These are phyloP conservation scores for Gonocerus acuteangulatus DNA, from an alignment of 2,888 invertebrate genomes.

Conservation along the genomic window DNA sequence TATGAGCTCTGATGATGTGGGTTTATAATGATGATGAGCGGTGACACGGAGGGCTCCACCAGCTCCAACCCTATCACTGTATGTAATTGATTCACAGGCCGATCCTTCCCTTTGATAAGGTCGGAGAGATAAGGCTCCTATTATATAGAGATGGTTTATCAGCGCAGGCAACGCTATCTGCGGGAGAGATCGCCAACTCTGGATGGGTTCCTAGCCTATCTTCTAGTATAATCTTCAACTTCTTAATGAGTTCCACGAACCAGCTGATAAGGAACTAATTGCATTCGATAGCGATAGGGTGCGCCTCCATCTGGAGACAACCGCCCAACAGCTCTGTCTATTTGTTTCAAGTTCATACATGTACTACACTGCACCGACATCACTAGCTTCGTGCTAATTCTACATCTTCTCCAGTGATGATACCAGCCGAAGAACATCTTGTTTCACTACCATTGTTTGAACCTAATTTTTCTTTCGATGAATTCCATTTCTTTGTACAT, in stretches of 20 bases:
- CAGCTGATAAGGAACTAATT: slow-evolving; percentile 36
- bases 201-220: slow-evolving; percentile 23
- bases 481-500: too few relatives aligned
- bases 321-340: not conserved
- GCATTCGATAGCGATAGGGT: slow-evolving; percentile 34
- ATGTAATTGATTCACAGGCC: slow-evolving; percentile 35
- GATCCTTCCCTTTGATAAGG: slow-evolving; percentile 9
- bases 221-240: slow-evolving; percentile 37
- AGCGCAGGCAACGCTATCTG: slow-evolving; percentile 13
- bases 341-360: too few relatives aligned
- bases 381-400: too few relatives aligned
- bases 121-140: slow-evolving; percentile 30
- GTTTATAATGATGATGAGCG: too few relatives aligned
- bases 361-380: too few relatives aligned
- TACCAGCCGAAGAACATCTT: too few relatives aligned
- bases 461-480: too few relatives aligned
- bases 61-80: slow-evolving; percentile 31
- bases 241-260: slow-evolving; percentile 38
- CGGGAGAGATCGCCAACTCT: too few relatives aligned
- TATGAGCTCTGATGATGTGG: too few relatives aligned
- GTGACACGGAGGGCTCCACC: too few relatives aligned
- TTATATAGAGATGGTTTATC: slow-evolving; percentile 38
- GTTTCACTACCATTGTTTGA: too few relatives aligned
- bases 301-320: slow-evolving; percentile 2
- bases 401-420: too few relatives aligned